Conservation (phyloP, 1,140 invertebrate genomes). For the Delia radicum region DNA sequence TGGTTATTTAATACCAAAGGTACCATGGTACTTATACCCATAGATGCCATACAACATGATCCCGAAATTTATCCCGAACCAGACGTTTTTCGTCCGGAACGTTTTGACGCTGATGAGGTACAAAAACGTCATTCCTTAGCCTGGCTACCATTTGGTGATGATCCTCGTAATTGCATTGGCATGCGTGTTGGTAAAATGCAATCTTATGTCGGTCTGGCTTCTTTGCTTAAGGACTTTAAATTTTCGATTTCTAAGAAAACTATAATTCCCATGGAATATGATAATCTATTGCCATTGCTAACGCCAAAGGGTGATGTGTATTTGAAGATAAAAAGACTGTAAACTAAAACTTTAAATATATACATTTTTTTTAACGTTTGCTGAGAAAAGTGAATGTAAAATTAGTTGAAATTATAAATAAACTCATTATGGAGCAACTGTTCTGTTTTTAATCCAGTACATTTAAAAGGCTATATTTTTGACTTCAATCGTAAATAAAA, state of each 20-base stretch:
- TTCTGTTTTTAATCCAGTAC: too few species aligned
- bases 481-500: too few species aligned
- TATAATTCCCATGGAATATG: conserved; percentile 6
- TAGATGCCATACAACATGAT: conserved; percentile 62
- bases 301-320: not conserved
- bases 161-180: conserved; percentile 59
- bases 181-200: conserved; percentile 53
- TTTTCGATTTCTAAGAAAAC: conserved; percentile 34
- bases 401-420: too few species aligned
- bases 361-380: too few species aligned
- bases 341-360: not conserved
- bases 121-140: conserved; percentile 51
- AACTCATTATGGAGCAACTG: too few species aligned
- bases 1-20: conserved; percentile 47
- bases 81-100: conserved; percentile 61
- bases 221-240: conserved; percentile 47
- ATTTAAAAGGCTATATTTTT: too few species aligned
- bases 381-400: too few species aligned
- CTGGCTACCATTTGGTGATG: conserved; percentile 61
- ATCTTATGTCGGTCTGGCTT: conserved; percentile 46
- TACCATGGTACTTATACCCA: conserved; percentile 58
- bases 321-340: not conserved
- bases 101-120: conserved; percentile 55
- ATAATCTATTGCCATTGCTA: not conserved
- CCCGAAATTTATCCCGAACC: conserved; percentile 59